Evolutionary conservation across 1,140 invertebrate species (phyloP), one percentile per base, ranked within the genome.

Genomic region (honey bee (Apis mellifera)): DNA sequence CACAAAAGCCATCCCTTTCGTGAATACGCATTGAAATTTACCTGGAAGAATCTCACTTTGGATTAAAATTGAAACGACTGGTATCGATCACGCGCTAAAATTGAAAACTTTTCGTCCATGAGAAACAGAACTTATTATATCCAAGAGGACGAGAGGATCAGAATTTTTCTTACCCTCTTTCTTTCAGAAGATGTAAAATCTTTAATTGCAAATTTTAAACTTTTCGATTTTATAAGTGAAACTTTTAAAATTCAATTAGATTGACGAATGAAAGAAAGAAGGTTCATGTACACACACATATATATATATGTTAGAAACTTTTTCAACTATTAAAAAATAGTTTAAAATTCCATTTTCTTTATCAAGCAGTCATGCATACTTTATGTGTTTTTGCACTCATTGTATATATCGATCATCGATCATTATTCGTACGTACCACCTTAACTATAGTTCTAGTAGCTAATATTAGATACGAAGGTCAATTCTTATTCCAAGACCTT

Each of bases 381-480:
- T 42, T 42, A 42, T 42, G 26, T 59, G 55, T 42, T 9, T 57
- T 48, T 59, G 32, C 26, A 26, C 9, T 52, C 17, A 5, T 32
- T 3, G 7, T 5, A 42, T 26, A 32, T 42, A 42, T 42, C 32
- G 32, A 42, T 42, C 32, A 68, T 77, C 75, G 64, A 66, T 68
- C 17, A 9, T 68, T 32, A 68, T 55, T 70, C 55, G 26, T 32
- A n/a, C 21, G 73, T 21, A 54, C 17, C 17, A 64, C 21, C 73
- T 82, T 68, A 69, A 17, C 55, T 52, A 52, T 19, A 50, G 48
- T 76, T 60, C n/a, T n/a, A n/a, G 15, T 9, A 32, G 55, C n/a
- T 71, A 50, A 65, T 78, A 78, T 78, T 82, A 42, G 57, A 72
- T 52, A 15, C 66, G 68, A 83, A 70, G 75, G 75, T 55, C 68